Base-by-base conservation (phyloP, 2,888 invertebrate species). In the Synergus gifuensis region DNA sequence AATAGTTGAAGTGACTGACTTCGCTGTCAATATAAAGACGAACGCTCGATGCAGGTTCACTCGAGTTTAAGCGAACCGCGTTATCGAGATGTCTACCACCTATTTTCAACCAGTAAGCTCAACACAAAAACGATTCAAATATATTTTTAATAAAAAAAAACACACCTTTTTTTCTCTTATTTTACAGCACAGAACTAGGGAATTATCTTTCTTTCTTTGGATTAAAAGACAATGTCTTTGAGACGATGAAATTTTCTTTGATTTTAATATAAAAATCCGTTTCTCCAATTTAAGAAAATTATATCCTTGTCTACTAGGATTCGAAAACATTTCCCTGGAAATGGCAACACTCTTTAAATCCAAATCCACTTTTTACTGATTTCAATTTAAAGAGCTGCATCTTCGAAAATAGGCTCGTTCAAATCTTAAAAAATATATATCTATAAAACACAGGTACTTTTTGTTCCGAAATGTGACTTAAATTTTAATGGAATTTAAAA, bases 1-100 rank as follows among this genome's bases (percentile, higher is more conserved):
- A 60, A 60, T 22, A 60, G 60, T 60, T 60, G 22, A 60, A 60
- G 60, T 60, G 22, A 22, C 60, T 60, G 60, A 60, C 60, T 60
- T 22, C 60, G 12, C 22, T 60, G 60, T 60, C 60, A 22, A 60
- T 60, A 22, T 60, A 60, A 60, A 60, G 60, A 12, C 60, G 60
- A 22, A 12, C 22, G 60, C 60, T 60, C 22, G 12, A 22, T 22
- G 22, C 22, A 60, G 22, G 60, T 60, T 60, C 5, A 22, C 22
- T 22, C 22, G 60, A 60, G 60, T 60, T 60, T 60, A 60, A 18
- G 22, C 60, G 60, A 60, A 60, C 18, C 22, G 22, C 60, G n/a
- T 60, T 60, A 60, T 22, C 60, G 22, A 12, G 22, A 60, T 60
- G 60, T 60, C 60, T 22, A 12, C 60, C 60, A 12, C 60, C 11